Conservation (phyloP, 2,888 invertebrate species). For the Thereva nobilitata region DNA sequence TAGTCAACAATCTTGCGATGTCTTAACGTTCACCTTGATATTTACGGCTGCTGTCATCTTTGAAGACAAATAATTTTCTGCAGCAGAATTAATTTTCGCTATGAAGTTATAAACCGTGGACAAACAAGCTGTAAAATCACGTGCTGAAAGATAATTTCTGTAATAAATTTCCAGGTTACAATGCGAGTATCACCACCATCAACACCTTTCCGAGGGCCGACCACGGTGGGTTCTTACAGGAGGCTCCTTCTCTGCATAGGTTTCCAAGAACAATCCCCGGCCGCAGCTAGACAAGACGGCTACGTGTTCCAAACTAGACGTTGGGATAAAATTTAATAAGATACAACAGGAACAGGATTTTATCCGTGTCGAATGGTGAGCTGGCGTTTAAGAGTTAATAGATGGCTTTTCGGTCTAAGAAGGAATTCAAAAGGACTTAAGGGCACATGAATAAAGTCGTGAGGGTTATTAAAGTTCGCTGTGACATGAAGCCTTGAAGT, state of each 20-base stretch:
- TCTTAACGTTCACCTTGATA: not conserved
- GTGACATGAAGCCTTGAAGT: too few species aligned
- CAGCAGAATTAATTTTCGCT: conserved; percentile 10
- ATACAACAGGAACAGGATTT: too few species aligned
- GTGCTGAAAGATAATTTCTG: conserved; percentile 11
- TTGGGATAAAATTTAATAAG: too few species aligned
- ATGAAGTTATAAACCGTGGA: conserved; percentile 16
- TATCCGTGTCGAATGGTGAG: too few species aligned
- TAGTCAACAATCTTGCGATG: not conserved
- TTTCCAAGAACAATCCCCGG: not conserved
- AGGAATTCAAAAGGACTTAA: too few species aligned
- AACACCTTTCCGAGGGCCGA: too few species aligned
- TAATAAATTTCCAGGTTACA: conserved; percentile 7
- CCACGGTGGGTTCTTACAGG: not conserved
- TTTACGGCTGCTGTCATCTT: not conserved
- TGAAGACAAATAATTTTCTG: not conserved
- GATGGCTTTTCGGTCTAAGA: too few species aligned
- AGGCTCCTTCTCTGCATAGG: not conserved
- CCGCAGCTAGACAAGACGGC: too few species aligned
- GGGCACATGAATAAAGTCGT: too few species aligned
- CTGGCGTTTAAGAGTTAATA: too few species aligned
- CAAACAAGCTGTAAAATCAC: conserved; percentile 9
- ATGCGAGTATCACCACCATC: conserved; percentile 12
- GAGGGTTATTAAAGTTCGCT: too few species aligned
- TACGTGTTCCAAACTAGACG: too few species aligned